Conservation (phyloP, 2,888 invertebrate genomes). For the Cheilosia variabilis region DNA sequence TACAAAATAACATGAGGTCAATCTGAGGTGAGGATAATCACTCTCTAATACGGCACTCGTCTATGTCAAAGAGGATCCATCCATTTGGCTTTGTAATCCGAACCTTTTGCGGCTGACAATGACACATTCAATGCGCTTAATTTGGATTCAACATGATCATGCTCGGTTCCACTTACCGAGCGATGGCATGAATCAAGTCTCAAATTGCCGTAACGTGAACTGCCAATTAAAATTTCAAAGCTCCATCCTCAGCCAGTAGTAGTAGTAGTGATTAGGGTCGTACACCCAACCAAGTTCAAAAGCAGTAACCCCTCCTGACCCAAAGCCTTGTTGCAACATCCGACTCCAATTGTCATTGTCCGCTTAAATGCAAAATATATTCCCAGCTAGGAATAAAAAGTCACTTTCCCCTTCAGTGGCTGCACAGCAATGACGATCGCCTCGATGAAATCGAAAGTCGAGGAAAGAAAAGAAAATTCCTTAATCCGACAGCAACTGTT, state of each 20-base stretch:
- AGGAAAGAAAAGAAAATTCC: conserved; percentile 74
- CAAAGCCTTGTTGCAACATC: conserved; percentile 43
- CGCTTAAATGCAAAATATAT: conserved; percentile 68
- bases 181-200: conserved; percentile 25
- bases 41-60: conserved; percentile 51
- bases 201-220: conserved; percentile 66
- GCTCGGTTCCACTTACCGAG: conserved; percentile 45
- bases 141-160: conserved; percentile 52
- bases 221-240: conserved; percentile 67
- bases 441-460: conserved; percentile 68
- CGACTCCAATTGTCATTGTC: conserved; percentile 70
- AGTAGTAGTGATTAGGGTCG: conserved; percentile 60
- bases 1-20: conserved; percentile 23
- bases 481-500: conserved; percentile 68
- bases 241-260: conserved; percentile 31
- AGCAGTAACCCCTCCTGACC: conserved; percentile 66
- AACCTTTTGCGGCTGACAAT: conserved; percentile 46
- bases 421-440: neutral
- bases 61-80: conserved; percentile 39
- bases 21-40: conserved; percentile 54
- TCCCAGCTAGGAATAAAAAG: conserved; percentile 39
- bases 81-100: conserved; percentile 37
- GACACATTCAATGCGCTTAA: conserved; percentile 58
- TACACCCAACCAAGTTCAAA: conserved; percentile 44
- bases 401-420: conserved; percentile 57